Conservation (phyloP, 2,888 invertebrate genomes). For the Lasioglossum villosulum region DNA sequence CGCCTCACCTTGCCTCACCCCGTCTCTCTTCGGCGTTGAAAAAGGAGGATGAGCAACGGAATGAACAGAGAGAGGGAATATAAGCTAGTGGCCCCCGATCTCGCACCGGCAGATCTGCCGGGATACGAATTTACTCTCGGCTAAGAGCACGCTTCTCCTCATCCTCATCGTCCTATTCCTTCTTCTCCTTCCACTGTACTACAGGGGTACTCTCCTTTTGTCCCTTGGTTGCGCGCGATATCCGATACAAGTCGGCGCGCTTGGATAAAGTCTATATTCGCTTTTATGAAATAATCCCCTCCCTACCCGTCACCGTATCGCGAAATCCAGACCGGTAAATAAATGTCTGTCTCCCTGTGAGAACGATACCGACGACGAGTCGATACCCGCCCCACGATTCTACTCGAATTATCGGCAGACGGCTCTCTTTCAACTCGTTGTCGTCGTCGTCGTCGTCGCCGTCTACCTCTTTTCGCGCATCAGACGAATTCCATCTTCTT, state of each 20-base stretch:
- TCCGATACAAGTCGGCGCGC: constrained; percentile 24
- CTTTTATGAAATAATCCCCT: constrained; percentile 27
- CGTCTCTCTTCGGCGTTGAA: not conserved
- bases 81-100: constrained; percentile 49
- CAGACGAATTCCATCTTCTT: no score
- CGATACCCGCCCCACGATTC: not conserved
- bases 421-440: not conserved
- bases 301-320: not conserved
- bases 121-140: constrained; percentile 70
- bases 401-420: not conserved
- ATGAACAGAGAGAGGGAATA: constrained; percentile 11
- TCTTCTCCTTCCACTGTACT: not conserved
- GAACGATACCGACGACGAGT: not conserved
- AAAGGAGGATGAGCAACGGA: not conserved
- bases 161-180: not conserved
- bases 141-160: constrained; percentile 36
- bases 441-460: not conserved
- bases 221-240: constrained; percentile 24
- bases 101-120: constrained; percentile 30
- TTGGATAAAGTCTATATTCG: constrained; percentile 47
- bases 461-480: not conserved
- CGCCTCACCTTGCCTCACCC: not conserved
- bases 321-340: constrained; percentile 29
- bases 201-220: constrained; percentile 30
- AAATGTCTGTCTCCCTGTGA: constrained; percentile 11